phyloP scores from a whole-genome alignment of 1,140 invertebrate genomes.

The Phthorimaea operculella region DNA sequence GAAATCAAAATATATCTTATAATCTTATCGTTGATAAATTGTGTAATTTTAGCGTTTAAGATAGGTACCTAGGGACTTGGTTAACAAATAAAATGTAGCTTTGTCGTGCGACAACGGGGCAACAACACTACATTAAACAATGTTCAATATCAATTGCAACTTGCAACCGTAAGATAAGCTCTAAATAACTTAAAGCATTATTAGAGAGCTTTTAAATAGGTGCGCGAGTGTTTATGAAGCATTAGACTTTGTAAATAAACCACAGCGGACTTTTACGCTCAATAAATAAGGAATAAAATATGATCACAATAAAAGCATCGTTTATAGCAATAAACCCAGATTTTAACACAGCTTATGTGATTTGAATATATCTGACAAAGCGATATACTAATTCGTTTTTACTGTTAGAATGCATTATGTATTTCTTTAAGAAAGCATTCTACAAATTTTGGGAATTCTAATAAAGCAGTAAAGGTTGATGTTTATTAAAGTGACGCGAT shows the following conservation, averaged over 20 bases:
- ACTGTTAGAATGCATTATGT: constrained; percentile 46
- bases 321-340: constrained; percentile 22
- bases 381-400: constrained; percentile 25
- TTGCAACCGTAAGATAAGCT: constrained; percentile 52
- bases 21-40: constrained; percentile 38
- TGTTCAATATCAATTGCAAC: constrained; percentile 54
- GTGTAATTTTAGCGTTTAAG: constrained; percentile 45
- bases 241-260: constrained; percentile 21
- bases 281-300: constrained; percentile 23
- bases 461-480: constrained; percentile 56
- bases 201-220: constrained; percentile 44
- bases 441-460: constrained; percentile 41
- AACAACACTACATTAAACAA: constrained; percentile 21
- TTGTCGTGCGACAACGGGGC: constrained; percentile 52
- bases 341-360: constrained; percentile 16
- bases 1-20: constrained; percentile 27
- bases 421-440: constrained; percentile 36
- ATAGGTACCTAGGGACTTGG: no score
- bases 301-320: constrained; percentile 26
- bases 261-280: constrained; percentile 8
- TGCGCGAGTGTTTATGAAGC: constrained; percentile 48
- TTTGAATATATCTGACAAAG: constrained; percentile 22
- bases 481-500: constrained; percentile 46
- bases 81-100: constrained; percentile 48
- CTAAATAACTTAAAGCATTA: constrained; percentile 59